Conservation (phyloP, 2,888 invertebrate species). For the Limnephilus rhombicus region DNA sequence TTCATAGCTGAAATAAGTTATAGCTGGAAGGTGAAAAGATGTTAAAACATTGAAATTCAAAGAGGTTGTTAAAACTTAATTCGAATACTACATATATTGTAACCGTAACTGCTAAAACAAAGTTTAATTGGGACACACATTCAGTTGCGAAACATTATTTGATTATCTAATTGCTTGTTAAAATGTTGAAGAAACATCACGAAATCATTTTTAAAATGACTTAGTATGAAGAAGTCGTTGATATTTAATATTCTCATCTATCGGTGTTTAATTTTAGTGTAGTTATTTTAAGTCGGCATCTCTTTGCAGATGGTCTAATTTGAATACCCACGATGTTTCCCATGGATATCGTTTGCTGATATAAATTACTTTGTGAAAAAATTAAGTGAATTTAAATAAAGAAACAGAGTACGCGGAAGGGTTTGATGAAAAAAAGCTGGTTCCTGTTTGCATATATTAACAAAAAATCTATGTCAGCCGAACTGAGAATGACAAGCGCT, state of each 20-base stretch:
- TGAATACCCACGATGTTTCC: slow-evolving; percentile 62
- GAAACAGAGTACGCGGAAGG: slow-evolving; percentile 59
- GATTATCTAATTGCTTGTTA: neutral
- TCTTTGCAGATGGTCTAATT: slow-evolving; percentile 61
- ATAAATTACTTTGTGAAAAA: slow-evolving; percentile 65
- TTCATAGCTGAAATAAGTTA: neutral
- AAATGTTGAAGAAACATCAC: neutral
- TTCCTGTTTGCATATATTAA: slow-evolving; percentile 61
- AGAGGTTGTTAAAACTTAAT: neutral
- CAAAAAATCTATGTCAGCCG: slow-evolving; percentile 29
- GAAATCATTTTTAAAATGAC: neutral
- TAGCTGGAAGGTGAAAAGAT: neutral
- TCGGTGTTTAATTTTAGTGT: neutral
- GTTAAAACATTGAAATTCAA: neutral
- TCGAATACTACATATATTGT: neutral
- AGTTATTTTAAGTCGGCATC: neutral
- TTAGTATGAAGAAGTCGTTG: neutral
- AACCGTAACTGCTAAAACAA: neutral
- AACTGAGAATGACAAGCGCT: neutral
- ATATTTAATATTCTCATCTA: neutral
- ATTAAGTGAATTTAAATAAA: slow-evolving; percentile 66
- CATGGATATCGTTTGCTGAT: slow-evolving; percentile 65
- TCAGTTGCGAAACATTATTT: neutral
- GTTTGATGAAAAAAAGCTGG: slow-evolving; percentile 55
- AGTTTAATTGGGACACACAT: neutral